Conservation (phyloP, 2,797 vertebrate species). For the Orestias chungarensis region DNA sequence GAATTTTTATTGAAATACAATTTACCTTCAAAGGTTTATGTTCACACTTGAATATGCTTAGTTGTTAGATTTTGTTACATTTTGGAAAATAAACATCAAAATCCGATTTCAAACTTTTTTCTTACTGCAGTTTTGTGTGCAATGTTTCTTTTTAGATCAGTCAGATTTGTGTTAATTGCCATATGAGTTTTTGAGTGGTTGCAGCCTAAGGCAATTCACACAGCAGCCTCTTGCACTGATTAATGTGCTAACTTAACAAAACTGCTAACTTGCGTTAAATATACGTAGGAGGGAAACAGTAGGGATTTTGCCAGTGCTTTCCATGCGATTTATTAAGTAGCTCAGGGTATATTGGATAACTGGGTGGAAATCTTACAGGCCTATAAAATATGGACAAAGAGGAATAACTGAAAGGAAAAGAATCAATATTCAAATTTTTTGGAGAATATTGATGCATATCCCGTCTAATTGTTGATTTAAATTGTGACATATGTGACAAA, state of each 20-base stretch:
- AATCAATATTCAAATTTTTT: not conserved
- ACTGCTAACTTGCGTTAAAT: not conserved
- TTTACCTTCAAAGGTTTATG: not conserved
- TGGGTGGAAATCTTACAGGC: not conserved
- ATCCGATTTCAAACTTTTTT: not conserved
- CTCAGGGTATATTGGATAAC: not conserved
- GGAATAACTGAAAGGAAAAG: not conserved
- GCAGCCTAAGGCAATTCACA: not conserved
- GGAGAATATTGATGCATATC: not conserved
- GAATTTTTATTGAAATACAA: not conserved
- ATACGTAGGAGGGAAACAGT: not conserved
- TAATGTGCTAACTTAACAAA: not conserved
- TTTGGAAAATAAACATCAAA: slow-evolving; percentile 1
- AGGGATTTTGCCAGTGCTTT: not conserved
- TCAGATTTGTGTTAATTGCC: not conserved
- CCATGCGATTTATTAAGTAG: not conserved
- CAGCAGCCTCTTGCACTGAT: not conserved
- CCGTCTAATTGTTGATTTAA: no score
- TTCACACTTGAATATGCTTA: not conserved
- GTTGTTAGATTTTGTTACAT: not conserved
- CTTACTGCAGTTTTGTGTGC: not conserved
- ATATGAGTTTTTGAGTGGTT: slow-evolving; percentile 40
- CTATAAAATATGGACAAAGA: not conserved
- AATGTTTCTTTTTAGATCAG: not conserved
- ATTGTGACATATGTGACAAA: no score